Evolutionary conservation across 2,113 vertebrate species (phyloP).

Genomic region (Macrotus californicus): DNA sequence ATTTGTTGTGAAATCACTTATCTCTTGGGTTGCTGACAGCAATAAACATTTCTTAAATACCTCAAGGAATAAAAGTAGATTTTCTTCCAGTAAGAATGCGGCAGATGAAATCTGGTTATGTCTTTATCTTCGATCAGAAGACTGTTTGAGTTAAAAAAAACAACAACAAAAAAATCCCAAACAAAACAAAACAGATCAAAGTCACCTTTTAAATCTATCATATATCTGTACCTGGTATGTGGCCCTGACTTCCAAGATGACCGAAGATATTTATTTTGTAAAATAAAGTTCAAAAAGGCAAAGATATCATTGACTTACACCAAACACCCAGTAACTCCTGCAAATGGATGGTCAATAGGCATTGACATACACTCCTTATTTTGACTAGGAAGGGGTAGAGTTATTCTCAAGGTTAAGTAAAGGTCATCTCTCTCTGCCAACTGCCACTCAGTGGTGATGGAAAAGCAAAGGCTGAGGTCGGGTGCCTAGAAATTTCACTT

Average conservation of each 20-base stretch:
- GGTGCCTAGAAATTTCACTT: slow-evolving; percentile 58
- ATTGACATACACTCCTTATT: background rate
- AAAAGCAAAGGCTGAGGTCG: slow-evolving; percentile 52
- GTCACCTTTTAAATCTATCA: background rate
- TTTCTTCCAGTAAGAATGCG: background rate
- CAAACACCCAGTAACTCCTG: background rate
- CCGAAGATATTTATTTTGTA: slow-evolving; percentile 9
- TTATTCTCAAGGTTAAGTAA: slow-evolving; percentile 68
- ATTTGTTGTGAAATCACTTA: slow-evolving; percentile 49
- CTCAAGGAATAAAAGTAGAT: slow-evolving; percentile 8
- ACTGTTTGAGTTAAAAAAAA: background rate
- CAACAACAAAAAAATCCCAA: background rate
- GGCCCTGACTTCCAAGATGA: background rate
- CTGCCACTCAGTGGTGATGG: slow-evolving; percentile 58
- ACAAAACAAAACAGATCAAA: background rate
- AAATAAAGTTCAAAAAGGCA: slow-evolving; percentile 56
- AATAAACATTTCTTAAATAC: slow-evolving; percentile 30
- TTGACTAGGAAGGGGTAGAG: background rate
- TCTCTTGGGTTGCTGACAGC: slow-evolving; percentile 30
- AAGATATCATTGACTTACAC: background rate
- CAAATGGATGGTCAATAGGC: background rate
- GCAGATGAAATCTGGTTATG: slow-evolving; percentile 8
- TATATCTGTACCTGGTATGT: background rate
- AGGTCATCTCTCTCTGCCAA: slow-evolving; percentile 62
- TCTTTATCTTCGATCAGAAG: background rate